Evolutionary conservation across 2,888 invertebrate species (phyloP).

Genomic region (Lochmaea crataegi): DNA sequence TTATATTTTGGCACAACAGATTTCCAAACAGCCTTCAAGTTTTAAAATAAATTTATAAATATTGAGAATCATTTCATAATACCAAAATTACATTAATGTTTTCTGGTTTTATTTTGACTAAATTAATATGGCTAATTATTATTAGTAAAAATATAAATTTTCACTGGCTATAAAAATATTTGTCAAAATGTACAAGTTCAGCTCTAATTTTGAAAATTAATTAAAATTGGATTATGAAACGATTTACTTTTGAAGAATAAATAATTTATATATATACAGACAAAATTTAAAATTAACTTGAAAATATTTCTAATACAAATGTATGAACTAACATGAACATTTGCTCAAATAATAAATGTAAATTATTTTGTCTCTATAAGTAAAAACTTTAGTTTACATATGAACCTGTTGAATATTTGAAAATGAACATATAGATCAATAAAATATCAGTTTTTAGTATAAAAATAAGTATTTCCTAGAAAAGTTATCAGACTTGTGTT

Average conservation of each 20-base stretch:
- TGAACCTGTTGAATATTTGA: not conserved
- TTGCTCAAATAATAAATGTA: not conserved
- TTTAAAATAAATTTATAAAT: not conserved
- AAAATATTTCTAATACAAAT: no score
- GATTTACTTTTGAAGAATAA: not conserved
- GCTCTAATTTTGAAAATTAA: no score
- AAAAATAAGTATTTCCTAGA: constrained; percentile 44
- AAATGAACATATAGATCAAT: constrained; percentile 11
- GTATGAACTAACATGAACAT: no score
- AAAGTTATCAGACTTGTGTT: constrained; percentile 44
- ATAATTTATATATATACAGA: not conserved
- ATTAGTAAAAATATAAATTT: no score
- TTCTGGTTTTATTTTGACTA: no score
- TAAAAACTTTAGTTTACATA: not conserved
- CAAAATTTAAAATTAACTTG: not conserved
- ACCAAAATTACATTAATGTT: not conserved
- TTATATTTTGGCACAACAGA: constrained; percentile 15
- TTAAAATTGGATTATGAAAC: not conserved
- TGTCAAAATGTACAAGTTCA: no score
- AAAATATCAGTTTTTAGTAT: constrained; percentile 27
- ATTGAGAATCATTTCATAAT: constrained; percentile 5
- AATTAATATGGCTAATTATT: no score
- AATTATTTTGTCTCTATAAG: not conserved
- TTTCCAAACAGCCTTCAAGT: constrained; percentile 14
- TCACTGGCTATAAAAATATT: no score